A percentile compares a stretch with the other conserved stretches of the same genome.
phyloP scores from a whole-genome alignment of 2,797 vertebrate genomes.

The Chlorospingus semifuscus region DNA sequence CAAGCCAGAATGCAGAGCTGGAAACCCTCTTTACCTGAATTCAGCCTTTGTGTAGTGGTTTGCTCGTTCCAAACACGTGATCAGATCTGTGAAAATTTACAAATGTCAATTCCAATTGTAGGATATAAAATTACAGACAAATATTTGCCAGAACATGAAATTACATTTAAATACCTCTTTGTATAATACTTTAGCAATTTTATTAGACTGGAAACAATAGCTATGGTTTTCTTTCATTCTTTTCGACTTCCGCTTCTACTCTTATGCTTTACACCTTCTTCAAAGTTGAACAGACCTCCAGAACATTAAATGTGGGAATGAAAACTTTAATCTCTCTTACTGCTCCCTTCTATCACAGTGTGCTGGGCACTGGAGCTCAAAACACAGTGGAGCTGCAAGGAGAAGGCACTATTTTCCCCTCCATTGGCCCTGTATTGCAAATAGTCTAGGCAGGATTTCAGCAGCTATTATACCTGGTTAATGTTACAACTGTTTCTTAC shows the following conservation, averaged over 20 bases:
- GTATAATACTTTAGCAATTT: background rate
- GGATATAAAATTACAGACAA: background rate
- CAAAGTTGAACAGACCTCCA: background rate
- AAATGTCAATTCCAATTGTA: constrained; percentile 4
- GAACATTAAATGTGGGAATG: background rate
- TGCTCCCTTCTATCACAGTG: background rate
- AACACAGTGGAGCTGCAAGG: background rate
- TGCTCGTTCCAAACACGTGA: constrained; percentile 84
- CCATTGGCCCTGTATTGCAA: background rate
- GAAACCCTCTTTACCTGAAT: constrained; percentile 80
- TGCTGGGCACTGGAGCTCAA: background rate
- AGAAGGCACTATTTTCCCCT: background rate
- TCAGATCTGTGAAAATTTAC: constrained; percentile 80
- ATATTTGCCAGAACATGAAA: background rate
- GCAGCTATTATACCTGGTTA: background rate
- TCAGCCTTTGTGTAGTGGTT: constrained; percentile 76
- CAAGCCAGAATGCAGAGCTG: background rate
- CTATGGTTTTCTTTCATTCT: background rate
- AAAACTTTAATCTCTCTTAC: background rate
- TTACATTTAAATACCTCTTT: background rate
- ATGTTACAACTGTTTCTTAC: background rate
- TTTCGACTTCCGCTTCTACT: background rate
- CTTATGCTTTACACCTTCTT: background rate
- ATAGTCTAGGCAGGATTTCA: background rate
- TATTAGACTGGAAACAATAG: background rate